These are phyloP conservation scores for Gracilinanus agilis DNA, from an alignment of 2,113 vertebrate genomes.

Conservation along the genomic window DNA sequence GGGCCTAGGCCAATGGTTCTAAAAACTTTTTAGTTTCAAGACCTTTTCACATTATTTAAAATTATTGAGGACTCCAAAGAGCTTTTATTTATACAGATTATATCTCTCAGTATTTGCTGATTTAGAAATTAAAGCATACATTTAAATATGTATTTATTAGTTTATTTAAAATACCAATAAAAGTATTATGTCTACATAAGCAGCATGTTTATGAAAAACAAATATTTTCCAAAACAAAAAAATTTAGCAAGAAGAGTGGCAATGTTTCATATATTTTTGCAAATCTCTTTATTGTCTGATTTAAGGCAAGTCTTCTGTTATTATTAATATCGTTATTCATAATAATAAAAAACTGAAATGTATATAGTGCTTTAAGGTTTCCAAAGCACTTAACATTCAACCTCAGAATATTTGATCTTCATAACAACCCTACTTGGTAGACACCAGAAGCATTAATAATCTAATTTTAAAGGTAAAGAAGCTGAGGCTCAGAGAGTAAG, in stretches of 20 bases:
- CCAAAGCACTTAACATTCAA: background rate
- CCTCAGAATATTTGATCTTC: background rate
- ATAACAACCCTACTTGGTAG: background rate
- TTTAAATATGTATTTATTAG: background rate
- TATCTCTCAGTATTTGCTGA: background rate
- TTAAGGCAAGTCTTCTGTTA: background rate
- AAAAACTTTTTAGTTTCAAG: background rate
- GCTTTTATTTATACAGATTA: background rate
- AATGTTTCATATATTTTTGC: background rate
- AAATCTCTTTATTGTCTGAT: background rate
- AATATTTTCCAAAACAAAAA: background rate
- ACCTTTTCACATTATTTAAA: background rate
- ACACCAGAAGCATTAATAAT: background rate
- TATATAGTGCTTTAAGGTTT: background rate
- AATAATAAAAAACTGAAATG: background rate
- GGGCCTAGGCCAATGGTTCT: background rate
- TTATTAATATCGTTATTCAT: background rate
- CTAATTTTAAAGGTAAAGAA: background rate
- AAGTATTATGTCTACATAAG: background rate
- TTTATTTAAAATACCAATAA: background rate
- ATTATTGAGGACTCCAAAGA: background rate
- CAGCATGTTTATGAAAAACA: background rate
- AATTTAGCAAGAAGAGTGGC: background rate
- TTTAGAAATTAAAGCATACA: background rate
- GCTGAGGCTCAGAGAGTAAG: background rate